Conservation (phyloP, 2,797 vertebrate genomes). For the Sphaeramia orbicularis region DNA sequence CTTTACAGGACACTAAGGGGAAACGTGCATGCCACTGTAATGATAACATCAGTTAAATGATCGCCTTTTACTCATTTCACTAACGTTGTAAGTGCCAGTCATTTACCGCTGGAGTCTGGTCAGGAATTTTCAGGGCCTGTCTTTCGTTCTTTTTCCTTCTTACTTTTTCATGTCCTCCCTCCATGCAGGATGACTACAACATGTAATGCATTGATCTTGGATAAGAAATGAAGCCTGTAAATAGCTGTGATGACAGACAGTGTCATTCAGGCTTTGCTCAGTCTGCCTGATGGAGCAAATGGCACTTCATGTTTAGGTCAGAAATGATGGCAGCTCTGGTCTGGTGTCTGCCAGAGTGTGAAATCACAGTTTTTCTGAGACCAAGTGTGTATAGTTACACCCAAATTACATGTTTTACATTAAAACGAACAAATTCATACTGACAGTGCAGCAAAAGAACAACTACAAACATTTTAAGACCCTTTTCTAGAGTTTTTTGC, state of each 20-base stretch:
- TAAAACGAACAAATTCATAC: not conserved
- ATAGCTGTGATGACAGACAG: slow-evolving; percentile 34
- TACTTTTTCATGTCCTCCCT: not conserved
- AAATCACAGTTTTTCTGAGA: slow-evolving; percentile 56
- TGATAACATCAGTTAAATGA: slow-evolving; percentile 45
- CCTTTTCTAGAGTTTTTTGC: too few species aligned
- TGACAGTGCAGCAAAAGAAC: slow-evolving; percentile 2
- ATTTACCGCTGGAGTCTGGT: not conserved
- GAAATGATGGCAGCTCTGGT: slow-evolving; percentile 26
- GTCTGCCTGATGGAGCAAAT: slow-evolving; percentile 52
- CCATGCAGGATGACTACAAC: not conserved
- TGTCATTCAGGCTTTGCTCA: slow-evolving; percentile 31
- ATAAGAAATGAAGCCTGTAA: slow-evolving; percentile 11
- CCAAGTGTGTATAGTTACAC: slow-evolving; percentile 22
- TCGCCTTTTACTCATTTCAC: slow-evolving; percentile 2
- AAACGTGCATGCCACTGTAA: slow-evolving; percentile 30
- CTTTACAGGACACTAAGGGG: slow-evolving; percentile 42
- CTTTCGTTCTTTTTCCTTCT: not conserved
- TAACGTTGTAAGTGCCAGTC: not conserved
- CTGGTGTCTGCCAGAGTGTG: slow-evolving; percentile 60
- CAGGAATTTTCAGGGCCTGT: too few species aligned
- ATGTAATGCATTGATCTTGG: slow-evolving; percentile 1
- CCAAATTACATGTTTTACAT: slow-evolving; percentile 15
- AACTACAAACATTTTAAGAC: not conserved
- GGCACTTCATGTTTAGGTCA: slow-evolving; percentile 42